Evolutionary conservation across 2,797 vertebrate genomes (phyloP).

Genomic region (Enteromius radiatus): DNA sequence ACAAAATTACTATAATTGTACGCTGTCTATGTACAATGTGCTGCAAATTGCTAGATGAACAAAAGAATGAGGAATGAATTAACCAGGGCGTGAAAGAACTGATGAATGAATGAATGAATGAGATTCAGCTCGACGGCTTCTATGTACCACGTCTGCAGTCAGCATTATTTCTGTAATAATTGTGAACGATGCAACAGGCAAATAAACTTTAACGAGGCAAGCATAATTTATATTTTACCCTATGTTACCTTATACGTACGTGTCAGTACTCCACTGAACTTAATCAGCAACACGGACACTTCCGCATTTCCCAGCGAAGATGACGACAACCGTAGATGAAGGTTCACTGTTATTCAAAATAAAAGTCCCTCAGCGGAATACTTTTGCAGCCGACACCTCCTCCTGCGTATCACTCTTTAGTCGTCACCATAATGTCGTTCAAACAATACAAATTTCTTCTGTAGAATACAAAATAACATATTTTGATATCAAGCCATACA

Average conservation of each 20-base stretch:
- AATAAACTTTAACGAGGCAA: neutral
- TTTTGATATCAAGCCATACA: neutral
- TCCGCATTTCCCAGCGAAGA: constrained; percentile 25
- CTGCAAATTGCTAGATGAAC: neutral
- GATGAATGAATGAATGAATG: constrained; percentile 13
- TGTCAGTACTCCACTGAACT: constrained; percentile 22
- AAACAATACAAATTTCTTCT: neutral
- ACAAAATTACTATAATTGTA: neutral
- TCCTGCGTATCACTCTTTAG: neutral
- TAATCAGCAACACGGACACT: neutral
- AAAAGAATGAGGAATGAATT: neutral
- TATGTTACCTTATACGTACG: constrained; percentile 22
- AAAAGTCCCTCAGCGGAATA: neutral
- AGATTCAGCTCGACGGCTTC: neutral
- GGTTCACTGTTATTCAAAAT: neutral
- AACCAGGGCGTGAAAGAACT: no score
- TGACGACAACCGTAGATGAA: neutral
- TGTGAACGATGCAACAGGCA: neutral
- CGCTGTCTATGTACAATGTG: neutral
- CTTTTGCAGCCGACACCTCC: neutral
- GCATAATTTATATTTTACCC: neutral
- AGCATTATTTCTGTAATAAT: neutral
- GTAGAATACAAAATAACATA: no score
- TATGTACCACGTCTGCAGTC: neutral
- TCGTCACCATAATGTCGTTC: no score